Conservation (phyloP, 2,113 vertebrate species). For the Colaptes auratus region DNA sequence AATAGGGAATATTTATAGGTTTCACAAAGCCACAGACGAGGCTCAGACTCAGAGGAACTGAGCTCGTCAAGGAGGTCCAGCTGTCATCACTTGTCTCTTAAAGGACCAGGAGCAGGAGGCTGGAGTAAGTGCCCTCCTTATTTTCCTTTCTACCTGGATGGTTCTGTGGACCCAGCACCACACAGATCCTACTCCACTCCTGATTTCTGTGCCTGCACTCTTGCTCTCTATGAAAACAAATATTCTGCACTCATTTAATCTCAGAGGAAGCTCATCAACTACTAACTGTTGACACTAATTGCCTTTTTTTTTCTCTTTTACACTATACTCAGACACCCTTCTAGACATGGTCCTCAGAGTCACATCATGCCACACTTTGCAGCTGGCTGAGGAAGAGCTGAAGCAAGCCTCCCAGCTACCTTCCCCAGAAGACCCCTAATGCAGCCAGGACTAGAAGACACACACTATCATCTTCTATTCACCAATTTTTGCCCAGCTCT, state of each 20-base stretch:
- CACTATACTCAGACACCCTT: not conserved
- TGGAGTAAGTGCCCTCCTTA: not conserved
- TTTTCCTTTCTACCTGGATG: not conserved
- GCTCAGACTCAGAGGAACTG: not conserved
- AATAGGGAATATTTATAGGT: not conserved
- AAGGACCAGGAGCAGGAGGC: not conserved
- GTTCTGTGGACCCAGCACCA: not conserved
- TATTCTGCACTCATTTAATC: not conserved
- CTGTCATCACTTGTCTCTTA: not conserved
- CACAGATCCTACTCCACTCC: not conserved
- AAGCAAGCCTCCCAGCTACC: not conserved
- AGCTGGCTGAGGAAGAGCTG: not conserved
- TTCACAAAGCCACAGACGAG: not conserved
- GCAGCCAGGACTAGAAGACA: not conserved
- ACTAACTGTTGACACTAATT: too few species aligned
- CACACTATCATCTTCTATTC: not conserved
- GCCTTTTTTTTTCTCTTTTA: not conserved
- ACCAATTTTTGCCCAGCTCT: not conserved
- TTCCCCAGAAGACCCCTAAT: not conserved
- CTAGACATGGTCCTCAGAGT: not conserved
- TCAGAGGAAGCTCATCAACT: not conserved
- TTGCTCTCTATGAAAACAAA: not conserved
- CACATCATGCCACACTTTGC: not conserved
- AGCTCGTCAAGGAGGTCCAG: not conserved
- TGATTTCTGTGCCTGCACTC: accelerated